Percentiles rank a stretch among this genome's conserved stretches.
These are phyloP conservation scores for Acleris sparsana DNA, from an alignment of 2,888 invertebrate species.

Conservation along the genomic window DNA sequence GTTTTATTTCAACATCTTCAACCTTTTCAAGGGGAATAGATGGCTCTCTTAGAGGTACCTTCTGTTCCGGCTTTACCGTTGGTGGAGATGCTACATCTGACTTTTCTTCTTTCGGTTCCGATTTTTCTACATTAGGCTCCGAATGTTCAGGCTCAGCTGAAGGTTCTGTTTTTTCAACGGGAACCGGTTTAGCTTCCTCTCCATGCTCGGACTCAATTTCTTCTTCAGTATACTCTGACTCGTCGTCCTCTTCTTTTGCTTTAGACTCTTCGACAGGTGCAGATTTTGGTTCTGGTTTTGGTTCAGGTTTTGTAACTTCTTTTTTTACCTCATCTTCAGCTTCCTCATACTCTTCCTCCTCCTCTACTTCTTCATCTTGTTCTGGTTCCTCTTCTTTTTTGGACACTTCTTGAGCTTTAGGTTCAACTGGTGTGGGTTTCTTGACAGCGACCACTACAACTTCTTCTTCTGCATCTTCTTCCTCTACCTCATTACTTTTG, in stretches of 20 bases:
- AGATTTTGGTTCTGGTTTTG: constrained; percentile 34
- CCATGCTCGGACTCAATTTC: constrained; percentile 42
- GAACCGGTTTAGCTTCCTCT: constrained; percentile 39
- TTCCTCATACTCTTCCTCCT: constrained; percentile 43
- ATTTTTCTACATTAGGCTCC: constrained; percentile 41
- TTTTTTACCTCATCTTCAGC: constrained; percentile 39
- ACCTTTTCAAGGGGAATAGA: constrained; percentile 75
- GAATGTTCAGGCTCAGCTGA: constrained; percentile 41
- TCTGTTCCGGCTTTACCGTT: constrained; percentile 47
- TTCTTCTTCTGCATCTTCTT: constrained; percentile 40
- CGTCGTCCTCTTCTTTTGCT: constrained; percentile 46
- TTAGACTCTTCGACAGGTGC: constrained; percentile 32
- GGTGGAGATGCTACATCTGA: constrained; percentile 37
- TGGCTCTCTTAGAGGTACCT: constrained; percentile 66
- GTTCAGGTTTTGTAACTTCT: constrained; percentile 33
- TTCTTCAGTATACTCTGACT: constrained; percentile 43
- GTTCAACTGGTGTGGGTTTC: constrained; percentile 39
- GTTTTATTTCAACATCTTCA: constrained; percentile 77
- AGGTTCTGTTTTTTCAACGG: constrained; percentile 38
- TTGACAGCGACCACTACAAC: constrained; percentile 40
- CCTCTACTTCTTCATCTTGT: constrained; percentile 40
- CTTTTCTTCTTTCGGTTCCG: constrained; percentile 38
- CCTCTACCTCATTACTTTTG: constrained; percentile 40
- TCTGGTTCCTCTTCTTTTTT: constrained; percentile 43
- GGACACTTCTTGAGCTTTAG: constrained; percentile 38